Evolutionary conservation across 2,113 vertebrate species (phyloP), one percentile per base, ranked within the genome.

Genomic region (Paramormyrops kingsleyae): DNA sequence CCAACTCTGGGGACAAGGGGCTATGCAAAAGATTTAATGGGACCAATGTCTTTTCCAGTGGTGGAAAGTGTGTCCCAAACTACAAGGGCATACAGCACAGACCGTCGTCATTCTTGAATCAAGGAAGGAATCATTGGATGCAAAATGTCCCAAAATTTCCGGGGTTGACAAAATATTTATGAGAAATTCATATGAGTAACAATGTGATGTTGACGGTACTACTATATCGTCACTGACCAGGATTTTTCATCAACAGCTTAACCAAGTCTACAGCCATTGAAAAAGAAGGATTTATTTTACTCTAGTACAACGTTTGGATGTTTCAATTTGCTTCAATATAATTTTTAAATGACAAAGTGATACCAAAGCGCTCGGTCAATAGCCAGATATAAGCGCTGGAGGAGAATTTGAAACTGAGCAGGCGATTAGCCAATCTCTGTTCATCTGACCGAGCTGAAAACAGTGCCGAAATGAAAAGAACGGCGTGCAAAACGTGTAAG

Each of bases 31-130:
- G 52, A 83, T 56, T 88, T 42, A 39, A 88, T 24, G 31, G 44
- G 39, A 50, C 52, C 88, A 74, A 90, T 90, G 66, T 74, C 35
- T 88, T 88, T 90, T 90, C 90, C 90, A 90, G 90, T 83, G 74
- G 83, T 49, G n/a, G 47, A 90, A 66, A 89, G n/a, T 19, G 15
- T 15, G 50, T 86, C 44, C 44, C 46, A 31, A 66, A 31, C 31
- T 47, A 66, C n/a, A 89, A 56, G 42, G 35, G 39, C 21, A n/a
- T 39, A 12, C 1, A 59, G 50, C 6, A 9, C 15, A 12, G 19
- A 47, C 44, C 15, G 44, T 49, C 83, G 44, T 47, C 21, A 50
- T 49, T 50, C 83, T 86, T 86, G 12, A 19, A 27, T 24, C 31
- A 80, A 80, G 44, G 12, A 50, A 4, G 19, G 39, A 44, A 47